Evolutionary conservation across 2,797 vertebrate genomes (phyloP), one percentile per base, ranked within the genome.

Genomic region (Galaxias olidus): DNA sequence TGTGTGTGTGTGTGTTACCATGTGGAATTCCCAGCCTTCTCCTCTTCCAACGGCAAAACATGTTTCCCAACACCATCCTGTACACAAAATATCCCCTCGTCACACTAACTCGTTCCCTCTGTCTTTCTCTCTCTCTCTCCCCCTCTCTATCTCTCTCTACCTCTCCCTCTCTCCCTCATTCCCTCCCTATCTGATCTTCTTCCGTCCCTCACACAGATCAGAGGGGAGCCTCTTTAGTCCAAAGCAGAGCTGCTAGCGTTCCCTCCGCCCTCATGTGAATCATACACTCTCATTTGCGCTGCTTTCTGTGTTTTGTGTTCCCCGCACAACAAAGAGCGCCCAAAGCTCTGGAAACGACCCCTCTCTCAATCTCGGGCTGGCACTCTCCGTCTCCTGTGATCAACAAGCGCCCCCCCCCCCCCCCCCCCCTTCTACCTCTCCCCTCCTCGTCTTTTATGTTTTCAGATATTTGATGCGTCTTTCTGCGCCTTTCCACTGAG

Each of bases 201-300:
- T 8, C 11, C 10, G 48, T 1, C 8, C 30, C 12, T 43, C 55
- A 13, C n/a, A 40, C 4, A 54, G 74, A 78, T 84, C 63, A 77
- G 72, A 71, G 74, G 73, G 9, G 15, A 42, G 68, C 66, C 14
- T 59, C 67, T 57, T 77, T 69, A 69, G 65, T 66, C 50, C 66
- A 45, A 53, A 78, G 66, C 61, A 57, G 52, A 74, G 70, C 76
- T 30, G 30, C 30, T 30, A 80, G 77, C 77, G n/a, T 77, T 72
- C 59, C 70, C 10, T 15, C 9, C 44, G 44, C 70, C 79, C 75
- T 76, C 77, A 15, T 65, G 76, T 53, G 78, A 71, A 66, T 80
- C 68, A 50, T n/a, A n/a, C 49, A 61, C 45, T 55, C 19, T 53
- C 55, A 17, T 57, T 17, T 44, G 46, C 14, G 13, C 20, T 2